Evolutionary conservation across 2,888 invertebrate species (phyloP).

Genomic region (Gastrophysa polygoni): DNA sequence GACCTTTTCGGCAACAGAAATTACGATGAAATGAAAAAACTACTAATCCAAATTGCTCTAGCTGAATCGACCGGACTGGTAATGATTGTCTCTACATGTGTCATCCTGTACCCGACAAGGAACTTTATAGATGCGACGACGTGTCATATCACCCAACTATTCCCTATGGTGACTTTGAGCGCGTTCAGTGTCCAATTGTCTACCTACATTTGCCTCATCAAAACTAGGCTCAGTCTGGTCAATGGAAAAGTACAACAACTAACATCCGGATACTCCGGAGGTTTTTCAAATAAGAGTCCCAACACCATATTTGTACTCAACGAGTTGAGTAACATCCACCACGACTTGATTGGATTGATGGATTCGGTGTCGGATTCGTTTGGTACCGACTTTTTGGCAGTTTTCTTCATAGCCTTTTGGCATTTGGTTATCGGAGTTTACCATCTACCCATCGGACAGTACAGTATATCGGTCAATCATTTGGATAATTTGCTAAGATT

Average conservation of each 20-base stretch:
- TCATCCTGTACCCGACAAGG: not conserved
- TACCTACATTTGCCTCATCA: not conserved
- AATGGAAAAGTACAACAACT: not conserved
- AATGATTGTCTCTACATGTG: not conserved
- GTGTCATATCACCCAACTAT: not conserved
- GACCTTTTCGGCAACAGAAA: not conserved
- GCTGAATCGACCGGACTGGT: not conserved
- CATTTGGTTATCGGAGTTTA: constrained; percentile 42
- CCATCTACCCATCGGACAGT: not conserved
- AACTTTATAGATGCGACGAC: not conserved
- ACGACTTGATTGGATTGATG: constrained; percentile 41
- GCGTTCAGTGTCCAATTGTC: not conserved
- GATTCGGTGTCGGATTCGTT: constrained; percentile 41
- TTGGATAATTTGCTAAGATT: not conserved
- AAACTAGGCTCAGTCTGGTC: not conserved
- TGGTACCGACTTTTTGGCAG: constrained; percentile 39
- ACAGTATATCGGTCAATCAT: not conserved
- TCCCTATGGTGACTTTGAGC: not conserved
- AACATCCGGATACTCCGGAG: too few species aligned
- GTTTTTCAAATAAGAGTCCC: not conserved
- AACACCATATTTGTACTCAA: constrained; percentile 11
- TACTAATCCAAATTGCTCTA: not conserved
- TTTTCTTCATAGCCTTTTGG: constrained; percentile 43
- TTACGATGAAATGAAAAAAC: not conserved
- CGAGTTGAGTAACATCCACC: constrained; percentile 41